These are phyloP conservation scores for Macrobrachium nipponense DNA, from an alignment of 1,140 invertebrate species.

Conservation along the genomic window DNA sequence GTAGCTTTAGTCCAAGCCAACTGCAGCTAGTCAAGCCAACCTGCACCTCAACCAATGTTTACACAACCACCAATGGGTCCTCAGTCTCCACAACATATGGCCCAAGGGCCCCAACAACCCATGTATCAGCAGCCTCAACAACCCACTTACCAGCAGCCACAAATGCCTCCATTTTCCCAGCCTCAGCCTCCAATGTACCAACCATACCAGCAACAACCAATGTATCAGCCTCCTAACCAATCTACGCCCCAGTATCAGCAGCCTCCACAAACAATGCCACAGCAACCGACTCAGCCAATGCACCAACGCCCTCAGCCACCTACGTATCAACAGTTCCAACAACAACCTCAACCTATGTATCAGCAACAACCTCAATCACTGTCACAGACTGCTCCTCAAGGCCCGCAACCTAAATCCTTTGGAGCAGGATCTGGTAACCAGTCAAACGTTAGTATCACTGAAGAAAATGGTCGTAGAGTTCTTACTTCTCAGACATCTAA, in stretches of 20 bases:
- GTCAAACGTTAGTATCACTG: constrained; percentile 54
- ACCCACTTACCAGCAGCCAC: not conserved
- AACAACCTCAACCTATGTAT: not conserved
- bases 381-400: not conserved
- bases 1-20: constrained; percentile 46
- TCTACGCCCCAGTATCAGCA: constrained; percentile 1
- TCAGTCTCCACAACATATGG: not conserved
- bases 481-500: constrained; percentile 61
- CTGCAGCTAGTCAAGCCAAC: too few relatives aligned
- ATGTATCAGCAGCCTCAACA: constrained; percentile 15
- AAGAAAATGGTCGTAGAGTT: constrained; percentile 58
- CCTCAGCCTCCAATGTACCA: not conserved
- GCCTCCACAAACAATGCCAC: not conserved
- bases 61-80: not conserved
- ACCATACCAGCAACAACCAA: constrained; percentile 10
- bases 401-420: not conserved
- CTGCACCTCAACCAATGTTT: not conserved
- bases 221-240: not conserved
- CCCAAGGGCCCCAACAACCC: not conserved
- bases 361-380: not conserved
- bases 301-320: constrained; percentile 7
- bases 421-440: constrained; percentile 52
- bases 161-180: not conserved
- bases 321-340: not conserved
- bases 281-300: not conserved